phyloP scores from a whole-genome alignment of 2,797 vertebrate genomes.

The Synanceia verrucosa region DNA sequence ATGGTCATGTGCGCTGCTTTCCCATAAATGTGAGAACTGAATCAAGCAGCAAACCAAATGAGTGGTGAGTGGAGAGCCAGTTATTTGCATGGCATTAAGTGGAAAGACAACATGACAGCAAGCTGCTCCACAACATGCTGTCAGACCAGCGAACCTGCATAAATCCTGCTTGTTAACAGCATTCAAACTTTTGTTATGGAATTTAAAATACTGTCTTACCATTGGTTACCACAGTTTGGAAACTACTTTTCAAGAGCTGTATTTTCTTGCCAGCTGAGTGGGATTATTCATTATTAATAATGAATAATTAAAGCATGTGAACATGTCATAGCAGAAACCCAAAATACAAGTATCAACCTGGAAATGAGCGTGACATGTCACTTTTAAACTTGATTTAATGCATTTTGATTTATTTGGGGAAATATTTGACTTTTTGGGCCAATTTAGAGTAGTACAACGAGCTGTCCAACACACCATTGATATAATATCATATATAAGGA shows the following conservation, averaged over 20 bases:
- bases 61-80: slow-evolving; percentile 42
- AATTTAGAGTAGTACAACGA: background rate
- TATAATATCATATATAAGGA: background rate
- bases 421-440: background rate
- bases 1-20: slow-evolving; percentile 2
- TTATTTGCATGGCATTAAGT: slow-evolving; percentile 57
- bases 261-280: no score
- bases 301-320: background rate
- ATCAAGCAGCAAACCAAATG: slow-evolving; percentile 54
- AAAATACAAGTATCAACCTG: fast-evolving
- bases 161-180: slow-evolving; percentile 51
- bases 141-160: slow-evolving; percentile 53
- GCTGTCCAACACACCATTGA: background rate
- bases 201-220: slow-evolving; percentile 17
- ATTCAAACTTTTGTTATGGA: slow-evolving; percentile 38
- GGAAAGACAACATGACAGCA: slow-evolving; percentile 56
- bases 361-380: background rate
- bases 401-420: background rate
- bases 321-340: background rate
- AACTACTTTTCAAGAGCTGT: no score
- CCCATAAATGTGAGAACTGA: slow-evolving; percentile 38
- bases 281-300: no score
- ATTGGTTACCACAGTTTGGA: background rate
- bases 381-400: background rate
- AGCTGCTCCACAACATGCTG: slow-evolving; percentile 31